phyloP scores from a whole-genome alignment of 1,140 invertebrate species.

The Stegodyphus mimosarum region DNA sequence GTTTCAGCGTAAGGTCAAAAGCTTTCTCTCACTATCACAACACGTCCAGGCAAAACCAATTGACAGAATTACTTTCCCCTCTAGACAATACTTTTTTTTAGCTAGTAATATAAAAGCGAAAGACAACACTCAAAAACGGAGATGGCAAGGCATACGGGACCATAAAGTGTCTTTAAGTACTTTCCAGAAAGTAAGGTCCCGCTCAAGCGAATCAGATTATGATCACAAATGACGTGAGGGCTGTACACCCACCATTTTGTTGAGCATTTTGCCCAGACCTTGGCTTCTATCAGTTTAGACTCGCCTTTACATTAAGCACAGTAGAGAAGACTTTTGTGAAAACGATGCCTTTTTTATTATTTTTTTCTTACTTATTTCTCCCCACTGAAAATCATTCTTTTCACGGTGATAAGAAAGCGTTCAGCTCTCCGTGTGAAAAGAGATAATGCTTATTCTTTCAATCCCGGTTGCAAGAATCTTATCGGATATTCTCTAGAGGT shows the following conservation, averaged over 20 bases:
- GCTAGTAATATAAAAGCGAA: too few relatives aligned
- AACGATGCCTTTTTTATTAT: neutral
- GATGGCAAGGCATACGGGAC: constrained; percentile 21
- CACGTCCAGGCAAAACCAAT: too few relatives aligned
- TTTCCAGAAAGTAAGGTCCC: constrained; percentile 34
- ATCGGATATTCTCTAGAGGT: constrained; percentile 11
- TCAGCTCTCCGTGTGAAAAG: constrained; percentile 7
- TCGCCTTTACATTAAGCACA: neutral
- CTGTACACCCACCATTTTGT: constrained; percentile 26
- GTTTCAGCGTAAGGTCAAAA: too few relatives aligned
- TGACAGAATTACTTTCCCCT: too few relatives aligned
- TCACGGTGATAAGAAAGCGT: constrained; percentile 36
- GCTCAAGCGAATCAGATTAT: constrained; percentile 46
- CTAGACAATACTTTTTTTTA: too few relatives aligned
- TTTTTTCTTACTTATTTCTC: neutral
- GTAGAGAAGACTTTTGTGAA: constrained; percentile 26
- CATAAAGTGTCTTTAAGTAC: constrained; percentile 44
- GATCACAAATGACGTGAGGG: constrained; percentile 43
- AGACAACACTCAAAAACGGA: neutral
- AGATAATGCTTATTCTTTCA: constrained; percentile 26
- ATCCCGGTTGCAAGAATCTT: constrained; percentile 3
- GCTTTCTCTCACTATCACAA: too few relatives aligned
- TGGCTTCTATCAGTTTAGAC: constrained; percentile 19
- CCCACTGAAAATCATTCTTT: constrained; percentile 36
- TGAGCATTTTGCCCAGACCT: constrained; percentile 22